Percentiles rank a stretch among this genome's conserved stretches.
Conservation (phyloP, 1,140 invertebrate genomes). For the Caligus rogercresseyi region DNA sequence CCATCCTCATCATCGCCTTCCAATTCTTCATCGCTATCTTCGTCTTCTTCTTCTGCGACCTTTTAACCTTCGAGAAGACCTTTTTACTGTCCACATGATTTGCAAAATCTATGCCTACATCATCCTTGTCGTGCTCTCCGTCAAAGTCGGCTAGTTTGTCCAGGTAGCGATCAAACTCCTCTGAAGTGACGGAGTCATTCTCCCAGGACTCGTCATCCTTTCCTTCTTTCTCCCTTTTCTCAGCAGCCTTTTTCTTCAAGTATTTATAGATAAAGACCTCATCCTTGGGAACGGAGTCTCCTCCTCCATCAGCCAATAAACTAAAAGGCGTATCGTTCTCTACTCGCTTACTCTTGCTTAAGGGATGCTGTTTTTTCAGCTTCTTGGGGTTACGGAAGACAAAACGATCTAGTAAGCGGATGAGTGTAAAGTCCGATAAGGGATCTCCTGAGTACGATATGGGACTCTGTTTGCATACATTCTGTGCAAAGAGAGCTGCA, state of each 20-base stretch:
- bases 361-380: constrained; percentile 25
- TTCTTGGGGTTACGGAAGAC: constrained; percentile 89
- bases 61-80: background rate
- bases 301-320: background rate
- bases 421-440: constrained; percentile 68
- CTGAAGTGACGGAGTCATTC: constrained; percentile 27
- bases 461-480: constrained; percentile 49
- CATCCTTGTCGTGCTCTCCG: constrained; percentile 27
- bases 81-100: constrained; percentile 21
- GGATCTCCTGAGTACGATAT: constrained; percentile 81
- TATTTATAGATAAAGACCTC: constrained; percentile 21
- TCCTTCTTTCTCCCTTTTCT: constrained; percentile 25
- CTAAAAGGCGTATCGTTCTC: constrained; percentile 15
- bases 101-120: constrained; percentile 29
- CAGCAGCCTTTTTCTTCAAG: constrained; percentile 20
- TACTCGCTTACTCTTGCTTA: constrained; percentile 12
- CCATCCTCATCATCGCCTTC: constrained; percentile 16
- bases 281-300: constrained; percentile 19
- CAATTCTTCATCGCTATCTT: constrained; percentile 21
- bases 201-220: constrained; percentile 27
- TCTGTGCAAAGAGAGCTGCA: constrained; percentile 65
- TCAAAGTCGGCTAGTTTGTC: constrained; percentile 39
- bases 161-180: constrained; percentile 30
- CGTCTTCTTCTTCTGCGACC: constrained; percentile 19
- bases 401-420: constrained; percentile 79